These are phyloP conservation scores for Xiphorhynchus elegans DNA, from an alignment of 2,113 vertebrate genomes.

Conservation along the genomic window DNA sequence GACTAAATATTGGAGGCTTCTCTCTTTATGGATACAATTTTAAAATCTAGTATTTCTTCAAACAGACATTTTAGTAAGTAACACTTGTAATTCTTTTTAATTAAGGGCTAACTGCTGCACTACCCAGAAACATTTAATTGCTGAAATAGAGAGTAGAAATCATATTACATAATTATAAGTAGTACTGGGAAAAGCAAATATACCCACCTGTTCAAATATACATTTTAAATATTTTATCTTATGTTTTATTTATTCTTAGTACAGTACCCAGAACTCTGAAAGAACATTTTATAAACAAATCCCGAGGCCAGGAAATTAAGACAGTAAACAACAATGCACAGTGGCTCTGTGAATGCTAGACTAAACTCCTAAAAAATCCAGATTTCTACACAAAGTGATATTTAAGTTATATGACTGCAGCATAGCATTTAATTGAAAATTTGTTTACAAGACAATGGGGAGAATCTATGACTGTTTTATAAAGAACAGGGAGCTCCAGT, in stretches of 20 bases:
- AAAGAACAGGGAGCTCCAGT: background rate
- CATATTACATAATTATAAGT: background rate
- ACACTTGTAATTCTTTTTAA: background rate
- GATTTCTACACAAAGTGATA: background rate
- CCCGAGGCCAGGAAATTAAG: background rate
- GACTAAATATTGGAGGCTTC: background rate
- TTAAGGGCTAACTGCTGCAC: background rate
- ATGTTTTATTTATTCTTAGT: background rate
- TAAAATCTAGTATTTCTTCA: background rate
- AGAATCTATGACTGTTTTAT: background rate
- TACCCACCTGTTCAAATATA: background rate
- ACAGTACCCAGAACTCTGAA: background rate
- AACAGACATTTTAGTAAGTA: background rate
- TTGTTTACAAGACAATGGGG: background rate
- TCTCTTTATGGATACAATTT: background rate
- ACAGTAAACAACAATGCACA: background rate
- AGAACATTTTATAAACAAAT: constrained; percentile 8
- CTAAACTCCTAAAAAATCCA: background rate
- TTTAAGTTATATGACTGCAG: background rate
- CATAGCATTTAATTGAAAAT: background rate
- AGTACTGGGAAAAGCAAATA: background rate
- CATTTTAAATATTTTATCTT: constrained; percentile 2
- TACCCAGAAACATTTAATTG: background rate
- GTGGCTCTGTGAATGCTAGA: background rate
- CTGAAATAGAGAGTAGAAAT: background rate